Evolutionary conservation across 2,113 vertebrate species (phyloP).

Genomic region (Saimiri boliviensis): DNA sequence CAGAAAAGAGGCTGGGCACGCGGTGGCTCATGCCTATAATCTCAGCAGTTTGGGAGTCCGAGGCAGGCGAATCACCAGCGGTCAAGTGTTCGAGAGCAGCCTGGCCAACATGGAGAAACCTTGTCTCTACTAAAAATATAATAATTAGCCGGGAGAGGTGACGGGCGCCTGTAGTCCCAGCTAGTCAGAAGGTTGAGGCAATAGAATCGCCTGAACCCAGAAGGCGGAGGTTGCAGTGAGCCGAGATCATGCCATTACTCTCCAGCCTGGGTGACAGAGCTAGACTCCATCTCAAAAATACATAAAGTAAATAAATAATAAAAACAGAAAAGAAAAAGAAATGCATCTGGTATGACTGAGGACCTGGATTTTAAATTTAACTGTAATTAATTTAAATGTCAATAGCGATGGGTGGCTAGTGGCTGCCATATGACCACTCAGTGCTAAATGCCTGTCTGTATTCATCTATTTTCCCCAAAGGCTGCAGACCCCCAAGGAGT

Average conservation of each 20-base stretch:
- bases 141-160: not conserved
- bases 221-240: not conserved
- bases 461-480: not conserved
- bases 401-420: accelerated
- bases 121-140: not conserved
- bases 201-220: not conserved
- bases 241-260: not conserved
- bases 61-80: not conserved
- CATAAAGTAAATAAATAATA: too few species aligned
- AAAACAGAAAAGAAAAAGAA: not conserved
- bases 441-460: not conserved
- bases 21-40: not conserved
- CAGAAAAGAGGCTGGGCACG: too few species aligned
- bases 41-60: not conserved
- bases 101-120: not conserved
- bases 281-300: not conserved
- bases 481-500: not conserved
- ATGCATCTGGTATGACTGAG: not conserved
- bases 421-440: not conserved
- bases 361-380: not conserved
- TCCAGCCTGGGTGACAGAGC: not conserved
- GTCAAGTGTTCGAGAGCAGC: not conserved
- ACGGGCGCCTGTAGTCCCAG: not conserved
- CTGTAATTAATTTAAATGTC: not conserved
- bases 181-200: not conserved